Conservation (phyloP, 2,888 invertebrate genomes). For the Hoplodrina blanda region DNA sequence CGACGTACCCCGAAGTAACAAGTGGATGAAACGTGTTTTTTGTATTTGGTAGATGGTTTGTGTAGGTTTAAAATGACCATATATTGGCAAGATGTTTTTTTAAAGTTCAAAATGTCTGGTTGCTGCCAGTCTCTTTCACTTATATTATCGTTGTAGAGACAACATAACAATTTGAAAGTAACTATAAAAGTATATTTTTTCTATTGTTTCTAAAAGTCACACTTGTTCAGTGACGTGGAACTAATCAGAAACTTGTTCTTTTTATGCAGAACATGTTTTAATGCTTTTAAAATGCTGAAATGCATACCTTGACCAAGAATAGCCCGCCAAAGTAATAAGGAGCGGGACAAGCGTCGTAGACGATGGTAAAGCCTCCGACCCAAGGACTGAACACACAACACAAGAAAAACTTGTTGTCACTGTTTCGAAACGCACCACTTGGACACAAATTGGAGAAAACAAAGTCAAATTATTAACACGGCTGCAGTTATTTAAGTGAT, state of each 20-base stretch:
- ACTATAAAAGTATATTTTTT: not conserved
- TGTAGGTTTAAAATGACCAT: not conserved
- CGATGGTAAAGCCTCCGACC: constrained; percentile 85
- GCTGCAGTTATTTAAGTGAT: constrained; percentile 38
- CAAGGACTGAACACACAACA: constrained; percentile 85
- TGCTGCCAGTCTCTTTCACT: not conserved
- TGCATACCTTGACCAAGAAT: constrained; percentile 80
- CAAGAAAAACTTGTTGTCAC: constrained; percentile 86
- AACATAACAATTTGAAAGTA: constrained; percentile 19
- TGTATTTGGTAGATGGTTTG: not conserved
- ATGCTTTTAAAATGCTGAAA: constrained; percentile 1
- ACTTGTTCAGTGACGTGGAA: constrained; percentile 51
- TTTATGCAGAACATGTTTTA: not conserved
- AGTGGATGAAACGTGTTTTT: constrained; percentile 42
- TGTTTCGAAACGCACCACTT: constrained; percentile 81
- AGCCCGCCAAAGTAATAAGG: constrained; percentile 76
- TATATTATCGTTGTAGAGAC: not conserved
- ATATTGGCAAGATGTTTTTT: not conserved
- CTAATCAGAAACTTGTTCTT: constrained; percentile 25
- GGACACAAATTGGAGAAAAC: constrained; percentile 65
- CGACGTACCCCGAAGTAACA: constrained; percentile 49
- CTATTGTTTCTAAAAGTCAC: constrained; percentile 25
- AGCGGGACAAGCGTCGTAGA: constrained; percentile 73
- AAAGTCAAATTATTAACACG: constrained; percentile 41
- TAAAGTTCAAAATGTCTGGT: not conserved